Base-by-base conservation (phyloP, 2,888 invertebrate species). In the Rhagophthalmus giganteus region DNA sequence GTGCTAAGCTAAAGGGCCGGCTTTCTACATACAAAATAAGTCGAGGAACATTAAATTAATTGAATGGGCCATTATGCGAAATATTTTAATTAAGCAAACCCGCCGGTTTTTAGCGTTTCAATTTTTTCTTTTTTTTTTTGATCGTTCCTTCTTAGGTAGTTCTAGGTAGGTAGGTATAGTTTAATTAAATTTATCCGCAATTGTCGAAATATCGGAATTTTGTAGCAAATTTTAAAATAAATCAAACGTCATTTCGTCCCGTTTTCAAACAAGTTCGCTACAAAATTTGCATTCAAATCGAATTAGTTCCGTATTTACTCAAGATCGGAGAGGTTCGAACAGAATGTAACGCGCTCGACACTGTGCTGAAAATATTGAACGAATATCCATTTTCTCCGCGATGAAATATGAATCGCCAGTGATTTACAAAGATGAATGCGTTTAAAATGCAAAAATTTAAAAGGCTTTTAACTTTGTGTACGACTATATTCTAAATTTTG, bases 261-360 rank as follows among this genome's bases (percentile, higher is more conserved):
- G 40, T 46, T 39, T 52, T 28, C 42, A 44, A 54, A 54, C 44
- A 55, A 58, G 44, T 55, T 47, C 47, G 47, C 45, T 55, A 57
- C 48, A 56, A 66, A 67, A 71, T 72, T 72, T 72, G 64, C 72
- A 72, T 72, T 61, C 66, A 72, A 72, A 71, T 70, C 70, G 70
- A 71, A 72, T 72, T 70, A 71, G 65, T 68, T 70, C 67, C 63
- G 64, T 69, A 68, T 69, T 68, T 69, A 67, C 65, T 69, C 62
- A 61, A 63, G 65, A 63, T 62, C 49, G 59, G 58, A 58, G 38
- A 39, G 54, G 54, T 44, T 48, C 40, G 38, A 47, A 50, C 58
- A 51, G 56, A 54, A 61, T 56, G 61, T 60, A 58, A 62, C 59
- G 57, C 58, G 55, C 58, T 58, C 53, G 56, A 59, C 55, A 53